Evolutionary conservation across 1,140 invertebrate species (phyloP), one percentile per base, ranked within the genome.

Genomic region (Aricia agestis): DNA sequence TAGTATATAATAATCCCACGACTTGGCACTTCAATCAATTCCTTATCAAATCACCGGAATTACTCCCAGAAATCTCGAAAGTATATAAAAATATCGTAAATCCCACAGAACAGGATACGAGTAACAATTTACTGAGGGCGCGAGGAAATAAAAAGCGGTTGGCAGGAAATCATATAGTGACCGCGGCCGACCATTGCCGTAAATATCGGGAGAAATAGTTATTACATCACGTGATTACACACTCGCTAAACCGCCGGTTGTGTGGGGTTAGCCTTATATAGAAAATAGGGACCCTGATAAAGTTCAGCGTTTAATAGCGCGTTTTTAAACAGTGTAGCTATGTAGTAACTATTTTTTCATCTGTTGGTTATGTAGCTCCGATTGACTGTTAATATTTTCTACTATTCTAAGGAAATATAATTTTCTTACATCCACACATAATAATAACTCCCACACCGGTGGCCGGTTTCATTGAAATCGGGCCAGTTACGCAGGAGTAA

Each of bases 31-130:
- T 36, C 36, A 6, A 2, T 36, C 36, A 52, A 52, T 52, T 52
- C 13, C 10, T 52, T 52, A 52, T 52, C 45, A 52, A 52, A 52
- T 52, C 13, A 15, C 6, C 45, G 13, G 36, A 36, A 2, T 36
- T 36, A 52, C 45, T 52, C 45, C 11, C 45, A 52, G 45, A 52
- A 52, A 52, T 52, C 45, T 52, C 45, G 11, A 15, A 52, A 52
- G 45, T 52, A 52, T 13, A 52, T 52, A 52, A 52, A 52, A 52
- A 52, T 52, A 52, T 52, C 45, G 45, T 52, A 52, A 52, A 52
- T 52, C 45, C 45, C 45, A 13, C 45, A 52, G 32, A 32, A 13
- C 45, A 52, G 45, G 45, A 52, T 52, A 52, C 45, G 45, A 13
- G 13, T 1, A 52, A 52, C 45, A 15, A 52, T 52, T 52, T 52